These are phyloP conservation scores for Galerucella calmariensis DNA, from an alignment of 2,888 invertebrate species.

Conservation along the genomic window DNA sequence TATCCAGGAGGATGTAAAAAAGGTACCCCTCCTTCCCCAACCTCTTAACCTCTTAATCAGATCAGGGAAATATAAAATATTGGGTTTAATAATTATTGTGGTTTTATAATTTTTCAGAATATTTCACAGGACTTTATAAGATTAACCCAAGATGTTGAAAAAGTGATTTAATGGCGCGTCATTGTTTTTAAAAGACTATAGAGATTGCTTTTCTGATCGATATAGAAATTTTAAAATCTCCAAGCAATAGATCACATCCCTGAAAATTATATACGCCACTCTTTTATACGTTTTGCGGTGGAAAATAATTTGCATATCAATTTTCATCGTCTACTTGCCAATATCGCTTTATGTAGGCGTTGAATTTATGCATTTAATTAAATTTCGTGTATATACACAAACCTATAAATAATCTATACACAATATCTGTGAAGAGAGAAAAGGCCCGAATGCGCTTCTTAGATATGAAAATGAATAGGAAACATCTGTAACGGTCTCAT, in stretches of 20 bases:
- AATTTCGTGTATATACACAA: conserved; percentile 26
- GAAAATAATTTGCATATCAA: conserved; percentile 32
- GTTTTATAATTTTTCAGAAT: no score
- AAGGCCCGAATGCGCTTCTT: conserved; percentile 17
- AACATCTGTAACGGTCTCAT: conserved; percentile 38
- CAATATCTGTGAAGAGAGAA: conserved; percentile 19
- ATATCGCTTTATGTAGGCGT: conserved; percentile 7
- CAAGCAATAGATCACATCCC: conserved; percentile 2
- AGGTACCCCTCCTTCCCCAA: no score
- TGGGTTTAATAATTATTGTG: no score
- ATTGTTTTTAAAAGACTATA: not conserved
- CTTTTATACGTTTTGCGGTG: conserved; percentile 10
- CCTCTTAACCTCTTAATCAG: no score
- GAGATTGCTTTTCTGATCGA: not conserved
- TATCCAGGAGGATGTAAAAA: no score
- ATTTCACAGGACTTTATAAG: no score
- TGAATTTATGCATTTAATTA: conserved; percentile 36
- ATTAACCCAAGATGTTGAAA: no score
- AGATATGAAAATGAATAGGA: conserved; percentile 40
- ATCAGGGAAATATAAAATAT: no score
- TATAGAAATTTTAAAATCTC: not conserved
- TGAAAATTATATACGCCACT: conserved; percentile 17
- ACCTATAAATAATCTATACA: conserved; percentile 34
- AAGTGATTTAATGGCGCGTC: not conserved
- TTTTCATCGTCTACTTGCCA: conserved; percentile 28